Evolutionary conservation across 2,797 vertebrate species (phyloP).

Genomic region (Allobates femoralis): DNA sequence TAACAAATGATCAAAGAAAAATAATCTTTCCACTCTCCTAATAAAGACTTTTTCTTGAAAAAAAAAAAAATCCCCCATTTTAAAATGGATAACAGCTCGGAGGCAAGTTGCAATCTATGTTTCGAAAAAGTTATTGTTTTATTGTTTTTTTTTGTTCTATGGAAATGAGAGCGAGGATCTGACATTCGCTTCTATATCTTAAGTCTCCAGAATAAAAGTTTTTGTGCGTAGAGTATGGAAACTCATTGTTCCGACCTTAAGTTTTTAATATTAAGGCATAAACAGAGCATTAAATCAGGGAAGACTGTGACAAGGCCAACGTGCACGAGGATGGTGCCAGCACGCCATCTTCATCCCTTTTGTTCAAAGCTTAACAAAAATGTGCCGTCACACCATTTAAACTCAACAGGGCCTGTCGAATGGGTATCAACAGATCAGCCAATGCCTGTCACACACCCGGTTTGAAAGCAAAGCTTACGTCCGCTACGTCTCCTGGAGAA

Average conservation of each 20-base stretch:
- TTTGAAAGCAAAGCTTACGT: slow-evolving; percentile 81
- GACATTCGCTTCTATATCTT: slow-evolving; percentile 68
- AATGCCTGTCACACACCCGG: slow-evolving; percentile 87
- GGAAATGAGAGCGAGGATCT: slow-evolving; percentile 65
- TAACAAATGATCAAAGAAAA: slow-evolving; percentile 81
- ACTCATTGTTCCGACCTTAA: slow-evolving; percentile 84
- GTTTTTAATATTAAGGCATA: slow-evolving; percentile 91
- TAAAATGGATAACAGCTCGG: slow-evolving; percentile 75
- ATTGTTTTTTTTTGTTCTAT: slow-evolving; percentile 57
- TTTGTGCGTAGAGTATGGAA: slow-evolving; percentile 71
- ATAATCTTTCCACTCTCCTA: slow-evolving; percentile 76
- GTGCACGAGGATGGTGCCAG: slow-evolving; percentile 87
- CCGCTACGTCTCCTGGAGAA: slow-evolving; percentile 65
- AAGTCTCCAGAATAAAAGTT: slow-evolving; percentile 77
- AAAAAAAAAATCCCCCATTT: slow-evolving; percentile 71
- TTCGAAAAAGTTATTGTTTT: slow-evolving; percentile 71
- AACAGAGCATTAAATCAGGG: slow-evolving; percentile 97
- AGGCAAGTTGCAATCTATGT: slow-evolving; percentile 72
- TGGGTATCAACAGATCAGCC: slow-evolving; percentile 92
- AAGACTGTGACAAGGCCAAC: slow-evolving; percentile 91
- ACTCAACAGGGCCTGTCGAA: slow-evolving; percentile 93
- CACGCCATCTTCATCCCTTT: slow-evolving; percentile 84
- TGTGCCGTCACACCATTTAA: slow-evolving; percentile 95
- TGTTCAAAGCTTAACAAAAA: slow-evolving; percentile 99
- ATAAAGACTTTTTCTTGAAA: slow-evolving; percentile 73